Percentiles rank a stretch among this genome's conserved stretches.
Evolutionary conservation across 2,888 invertebrate species (phyloP).

Genomic region (Seira sanloemensis): DNA sequence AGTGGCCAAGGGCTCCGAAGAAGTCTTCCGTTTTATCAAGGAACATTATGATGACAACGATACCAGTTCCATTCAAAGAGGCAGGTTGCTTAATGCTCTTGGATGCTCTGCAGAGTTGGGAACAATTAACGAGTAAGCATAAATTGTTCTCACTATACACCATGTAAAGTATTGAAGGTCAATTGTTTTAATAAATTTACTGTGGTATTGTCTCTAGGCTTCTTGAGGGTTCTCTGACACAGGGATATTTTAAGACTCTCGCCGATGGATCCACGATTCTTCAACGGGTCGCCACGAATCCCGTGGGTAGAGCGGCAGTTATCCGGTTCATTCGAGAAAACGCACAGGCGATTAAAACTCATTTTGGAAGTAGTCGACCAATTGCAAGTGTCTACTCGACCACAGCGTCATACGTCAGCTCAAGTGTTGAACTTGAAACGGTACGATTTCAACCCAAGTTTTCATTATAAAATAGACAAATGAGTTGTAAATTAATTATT

Average conservation of each 20-base stretch:
- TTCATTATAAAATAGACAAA: background rate
- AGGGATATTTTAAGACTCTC: constrained; percentile 15
- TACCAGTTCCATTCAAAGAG: constrained; percentile 43
- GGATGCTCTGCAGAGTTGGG: constrained; percentile 49
- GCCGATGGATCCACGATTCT: constrained; percentile 35
- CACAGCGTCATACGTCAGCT: constrained; percentile 47
- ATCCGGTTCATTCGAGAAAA: constrained; percentile 46
- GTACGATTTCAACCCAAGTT: constrained; percentile 27
- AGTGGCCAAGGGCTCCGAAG: constrained; percentile 44
- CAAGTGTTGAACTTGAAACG: constrained; percentile 28
- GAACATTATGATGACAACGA: constrained; percentile 34
- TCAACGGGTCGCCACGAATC: constrained; percentile 49
- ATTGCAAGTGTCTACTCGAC: constrained; percentile 28
- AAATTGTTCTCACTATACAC: too few relatives aligned
- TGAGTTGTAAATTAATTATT: background rate
- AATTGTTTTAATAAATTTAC: too few relatives aligned
- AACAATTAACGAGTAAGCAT: constrained; percentile 35
- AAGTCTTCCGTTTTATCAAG: constrained; percentile 56
- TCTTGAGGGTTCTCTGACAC: constrained; percentile 39
- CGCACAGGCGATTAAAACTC: constrained; percentile 23
- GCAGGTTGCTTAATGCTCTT: constrained; percentile 52
- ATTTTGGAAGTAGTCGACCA: constrained; percentile 14
- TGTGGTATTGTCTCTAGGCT: constrained; percentile 43
- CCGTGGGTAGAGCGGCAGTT: constrained; percentile 32
- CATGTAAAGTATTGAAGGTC: too few relatives aligned